Percentiles rank a stretch among this genome's conserved stretches.
These are phyloP conservation scores for Nymphalis polychloros DNA, from an alignment of 2,888 invertebrate species.

Conservation along the genomic window DNA sequence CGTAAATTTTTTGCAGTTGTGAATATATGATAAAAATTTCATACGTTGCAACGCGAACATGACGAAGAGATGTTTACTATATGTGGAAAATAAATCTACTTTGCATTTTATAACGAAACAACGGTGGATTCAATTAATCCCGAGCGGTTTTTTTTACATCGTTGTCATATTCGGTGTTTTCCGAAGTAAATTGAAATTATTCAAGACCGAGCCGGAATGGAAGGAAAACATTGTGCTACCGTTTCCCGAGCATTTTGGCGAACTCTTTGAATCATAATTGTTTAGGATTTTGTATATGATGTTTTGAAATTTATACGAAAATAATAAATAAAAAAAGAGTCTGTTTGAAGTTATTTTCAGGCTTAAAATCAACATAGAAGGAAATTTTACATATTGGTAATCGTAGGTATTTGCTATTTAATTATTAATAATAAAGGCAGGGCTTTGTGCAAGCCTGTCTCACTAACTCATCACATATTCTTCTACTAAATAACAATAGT, in stretches of 20 bases:
- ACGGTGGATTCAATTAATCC: conserved; percentile 33
- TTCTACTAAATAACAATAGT: too few species aligned
- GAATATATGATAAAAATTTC: conserved; percentile 23
- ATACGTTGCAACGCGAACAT: conserved; percentile 19
- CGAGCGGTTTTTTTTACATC: conserved; percentile 19
- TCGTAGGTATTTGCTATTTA: too few species aligned
- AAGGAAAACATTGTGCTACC: conserved; percentile 14
- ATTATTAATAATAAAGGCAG: too few species aligned
- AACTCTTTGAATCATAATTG: too few species aligned
- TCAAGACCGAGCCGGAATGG: conserved; percentile 14
- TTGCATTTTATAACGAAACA: conserved; percentile 37
- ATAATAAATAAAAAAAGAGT: too few species aligned
- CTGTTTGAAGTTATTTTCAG: too few species aligned
- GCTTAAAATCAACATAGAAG: too few species aligned
- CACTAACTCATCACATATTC: too few species aligned
- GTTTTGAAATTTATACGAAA: too few species aligned
- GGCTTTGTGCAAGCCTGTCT: too few species aligned
- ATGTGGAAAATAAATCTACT: conserved; percentile 30
- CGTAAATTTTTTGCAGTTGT: conserved; percentile 14
- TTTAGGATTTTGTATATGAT: too few species aligned
- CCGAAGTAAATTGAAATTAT: conserved; percentile 28
- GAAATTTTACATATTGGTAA: too few species aligned
- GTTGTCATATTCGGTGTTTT: conserved; percentile 31
- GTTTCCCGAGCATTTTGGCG: background rate
- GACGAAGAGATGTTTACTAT: conserved; percentile 21